A percentile compares a stretch with the other conserved stretches of the same genome.
phyloP scores from a whole-genome alignment of 2,113 vertebrate species.

The Mustela lutreola region DNA sequence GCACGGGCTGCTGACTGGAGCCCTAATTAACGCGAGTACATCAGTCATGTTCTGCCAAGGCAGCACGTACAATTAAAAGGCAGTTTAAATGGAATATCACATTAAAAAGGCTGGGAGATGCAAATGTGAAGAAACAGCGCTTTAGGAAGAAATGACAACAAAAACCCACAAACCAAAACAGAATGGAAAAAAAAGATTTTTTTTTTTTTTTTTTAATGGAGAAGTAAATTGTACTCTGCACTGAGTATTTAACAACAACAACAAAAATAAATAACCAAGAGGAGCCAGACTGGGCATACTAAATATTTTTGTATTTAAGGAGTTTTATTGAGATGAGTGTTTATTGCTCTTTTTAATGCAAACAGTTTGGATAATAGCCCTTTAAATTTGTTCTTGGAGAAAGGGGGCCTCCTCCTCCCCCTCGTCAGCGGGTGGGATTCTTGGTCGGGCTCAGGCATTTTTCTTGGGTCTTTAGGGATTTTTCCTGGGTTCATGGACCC shows the following conservation, averaged over 20 bases:
- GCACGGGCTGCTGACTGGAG: constrained; percentile 94
- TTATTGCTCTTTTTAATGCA: constrained; percentile 72
- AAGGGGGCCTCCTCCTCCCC: too few species aligned
- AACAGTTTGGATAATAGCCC: constrained; percentile 63
- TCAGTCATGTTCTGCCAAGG: constrained; percentile 98
- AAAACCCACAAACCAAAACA: constrained; percentile 92
- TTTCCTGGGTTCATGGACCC: not conserved
- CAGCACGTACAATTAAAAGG: constrained; percentile 97
- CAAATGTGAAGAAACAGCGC: constrained; percentile 92
- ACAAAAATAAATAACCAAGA: constrained; percentile 62
- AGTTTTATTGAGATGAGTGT: constrained; percentile 72
- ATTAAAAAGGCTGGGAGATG: constrained; percentile 94
- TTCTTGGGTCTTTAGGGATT: not conserved
- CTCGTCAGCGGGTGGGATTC: not conserved
- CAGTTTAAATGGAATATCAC: constrained; percentile 97
- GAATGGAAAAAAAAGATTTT: constrained; percentile 78
- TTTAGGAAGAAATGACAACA: constrained; percentile 93
- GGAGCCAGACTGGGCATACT: constrained; percentile 66
- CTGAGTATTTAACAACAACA: constrained; percentile 81
- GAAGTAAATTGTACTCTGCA: constrained; percentile 84
- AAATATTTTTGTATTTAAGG: constrained; percentile 80
- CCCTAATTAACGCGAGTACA: constrained; percentile 98
- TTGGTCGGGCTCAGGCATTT: not conserved
- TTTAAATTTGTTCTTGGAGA: constrained; percentile 49
- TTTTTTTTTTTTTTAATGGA: constrained; percentile 81